These are phyloP conservation scores for Agrochola macilenta DNA, from an alignment of 2,888 invertebrate genomes.

Conservation along the genomic window DNA sequence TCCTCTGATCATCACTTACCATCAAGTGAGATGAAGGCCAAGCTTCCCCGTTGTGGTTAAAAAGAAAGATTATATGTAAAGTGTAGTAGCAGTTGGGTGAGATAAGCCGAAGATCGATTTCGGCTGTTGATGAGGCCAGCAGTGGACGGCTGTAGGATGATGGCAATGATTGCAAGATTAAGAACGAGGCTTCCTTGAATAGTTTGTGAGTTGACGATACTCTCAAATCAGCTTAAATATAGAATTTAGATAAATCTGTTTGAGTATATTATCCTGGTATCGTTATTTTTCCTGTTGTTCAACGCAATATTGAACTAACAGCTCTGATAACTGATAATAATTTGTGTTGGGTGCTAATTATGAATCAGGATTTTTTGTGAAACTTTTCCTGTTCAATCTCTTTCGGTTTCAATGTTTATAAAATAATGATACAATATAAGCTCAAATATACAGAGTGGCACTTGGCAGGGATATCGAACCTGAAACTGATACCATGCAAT, in stretches of 20 bases:
- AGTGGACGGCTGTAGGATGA: too few species aligned
- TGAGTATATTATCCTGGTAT: not conserved
- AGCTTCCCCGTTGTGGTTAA: too few species aligned
- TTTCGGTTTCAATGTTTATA: not conserved
- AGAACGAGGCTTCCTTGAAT: not conserved
- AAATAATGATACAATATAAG: not conserved
- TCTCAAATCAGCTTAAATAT: not conserved
- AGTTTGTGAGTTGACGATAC: not conserved
- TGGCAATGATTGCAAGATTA: not conserved
- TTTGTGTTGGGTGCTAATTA: not conserved
- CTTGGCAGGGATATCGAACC: too few species aligned
- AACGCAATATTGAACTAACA: not conserved
- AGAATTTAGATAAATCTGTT: too few species aligned
- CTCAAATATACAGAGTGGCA: not conserved
- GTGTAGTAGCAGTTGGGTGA: not conserved
- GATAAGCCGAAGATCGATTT: not conserved
- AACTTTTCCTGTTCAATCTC: conserved; percentile 14
- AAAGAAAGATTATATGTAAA: too few species aligned
- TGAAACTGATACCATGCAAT: too few species aligned
- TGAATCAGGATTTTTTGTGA: not conserved
- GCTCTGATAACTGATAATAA: not conserved
- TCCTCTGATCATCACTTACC: too few species aligned
- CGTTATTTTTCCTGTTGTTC: not conserved
- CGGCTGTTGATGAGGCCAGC: not conserved
- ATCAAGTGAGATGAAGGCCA: too few species aligned